These are phyloP conservation scores for Nannospalax galili DNA, from an alignment of 2,113 vertebrate genomes.

Conservation along the genomic window DNA sequence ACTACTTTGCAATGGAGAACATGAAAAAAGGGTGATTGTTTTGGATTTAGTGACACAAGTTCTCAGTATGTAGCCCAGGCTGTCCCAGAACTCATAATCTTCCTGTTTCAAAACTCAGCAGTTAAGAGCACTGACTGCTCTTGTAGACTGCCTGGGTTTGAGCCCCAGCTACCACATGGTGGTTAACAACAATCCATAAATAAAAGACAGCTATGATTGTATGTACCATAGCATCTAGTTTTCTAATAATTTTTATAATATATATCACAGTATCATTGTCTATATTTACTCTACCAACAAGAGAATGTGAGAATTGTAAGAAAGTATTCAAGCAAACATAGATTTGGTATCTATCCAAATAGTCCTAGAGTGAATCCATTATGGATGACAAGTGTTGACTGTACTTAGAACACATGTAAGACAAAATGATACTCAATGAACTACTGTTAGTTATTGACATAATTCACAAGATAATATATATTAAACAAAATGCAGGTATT, in stretches of 20 bases:
- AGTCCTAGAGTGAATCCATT: background rate
- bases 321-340: background rate
- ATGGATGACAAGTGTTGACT: background rate
- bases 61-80: background rate
- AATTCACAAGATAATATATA: background rate
- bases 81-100: background rate
- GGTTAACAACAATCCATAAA: too few relatives aligned
- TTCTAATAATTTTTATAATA: background rate
- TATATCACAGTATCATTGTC: background rate
- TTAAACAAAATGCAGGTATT: background rate
- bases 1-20: background rate
- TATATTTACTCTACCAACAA: background rate
- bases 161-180: too few relatives aligned
- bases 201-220: background rate
- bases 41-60: background rate
- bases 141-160: too few relatives aligned
- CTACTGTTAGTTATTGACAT: background rate
- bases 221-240: too few relatives aligned
- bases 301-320: background rate
- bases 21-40: background rate
- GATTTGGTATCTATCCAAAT: background rate
- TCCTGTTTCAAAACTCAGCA: background rate
- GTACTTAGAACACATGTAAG: background rate
- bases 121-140: too few relatives aligned
- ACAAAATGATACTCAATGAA: slow-evolving; percentile 9